Percentiles rank a stretch among this genome's conserved stretches.
Evolutionary conservation across 1,140 invertebrate genomes (phyloP).

Genomic region (Scylla paramamosain): DNA sequence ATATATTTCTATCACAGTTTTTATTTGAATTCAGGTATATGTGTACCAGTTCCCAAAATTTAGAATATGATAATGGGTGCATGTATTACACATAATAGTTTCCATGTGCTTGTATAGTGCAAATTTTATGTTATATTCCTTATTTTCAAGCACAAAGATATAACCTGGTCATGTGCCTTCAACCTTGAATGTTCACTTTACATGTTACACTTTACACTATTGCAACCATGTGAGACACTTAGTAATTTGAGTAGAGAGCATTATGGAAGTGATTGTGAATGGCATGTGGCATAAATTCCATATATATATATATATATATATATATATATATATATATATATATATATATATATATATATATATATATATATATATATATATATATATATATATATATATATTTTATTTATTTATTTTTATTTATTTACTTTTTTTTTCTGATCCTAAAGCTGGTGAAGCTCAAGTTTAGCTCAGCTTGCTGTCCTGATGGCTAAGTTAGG

Average conservation of each 20-base stretch:
- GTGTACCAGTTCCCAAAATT: neutral
- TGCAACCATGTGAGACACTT: too few relatives aligned
- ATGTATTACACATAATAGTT: too few relatives aligned
- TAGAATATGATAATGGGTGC: too few relatives aligned
- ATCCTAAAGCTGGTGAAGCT: too few relatives aligned
- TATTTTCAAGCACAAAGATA: neutral
- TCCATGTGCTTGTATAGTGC: too few relatives aligned
- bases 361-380: conserved; percentile 51
- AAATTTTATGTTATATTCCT: neutral
- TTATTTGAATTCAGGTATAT: neutral
- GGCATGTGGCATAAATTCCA: neutral
- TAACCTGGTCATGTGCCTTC: neutral
- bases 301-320: conserved; percentile 29
- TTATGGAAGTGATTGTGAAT: neutral
- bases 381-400: neutral
- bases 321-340: conserved; percentile 51
- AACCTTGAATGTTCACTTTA: neutral
- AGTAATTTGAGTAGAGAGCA: too few relatives aligned
- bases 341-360: conserved; percentile 49
- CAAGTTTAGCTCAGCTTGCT: too few relatives aligned
- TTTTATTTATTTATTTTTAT: neutral
- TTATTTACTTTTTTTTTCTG: conserved; percentile 27
- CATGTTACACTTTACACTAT: too few relatives aligned
- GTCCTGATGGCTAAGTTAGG: too few relatives aligned
- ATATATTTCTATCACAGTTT: neutral